These are phyloP conservation scores for Hystrix brachyura DNA, from an alignment of 2,113 vertebrate genomes.

Conservation along the genomic window DNA sequence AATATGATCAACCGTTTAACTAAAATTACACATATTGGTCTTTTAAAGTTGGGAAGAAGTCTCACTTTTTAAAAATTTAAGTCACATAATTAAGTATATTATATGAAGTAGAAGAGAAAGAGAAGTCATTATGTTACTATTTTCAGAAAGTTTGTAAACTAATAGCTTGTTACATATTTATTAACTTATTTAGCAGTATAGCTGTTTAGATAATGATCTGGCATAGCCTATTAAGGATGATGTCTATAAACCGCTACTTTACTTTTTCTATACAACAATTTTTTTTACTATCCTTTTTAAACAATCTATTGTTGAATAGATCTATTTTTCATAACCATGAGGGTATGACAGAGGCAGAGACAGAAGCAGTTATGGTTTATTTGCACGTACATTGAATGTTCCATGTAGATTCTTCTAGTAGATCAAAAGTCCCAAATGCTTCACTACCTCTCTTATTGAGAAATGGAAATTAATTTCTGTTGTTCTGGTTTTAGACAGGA, in stretches of 20 bases:
- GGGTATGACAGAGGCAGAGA: not conserved
- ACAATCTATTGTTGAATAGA: not conserved
- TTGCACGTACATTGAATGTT: not conserved
- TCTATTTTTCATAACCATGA: not conserved
- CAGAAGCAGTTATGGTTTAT: not conserved
- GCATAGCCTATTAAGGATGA: not conserved
- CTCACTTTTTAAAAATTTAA: not conserved
- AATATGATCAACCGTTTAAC: not conserved
- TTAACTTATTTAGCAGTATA: not conserved
- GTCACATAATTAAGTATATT: not conserved
- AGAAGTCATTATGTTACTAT: not conserved
- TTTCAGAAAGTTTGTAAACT: not conserved
- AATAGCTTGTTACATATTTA: not conserved
- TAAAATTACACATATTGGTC: slow-evolving; percentile 55
- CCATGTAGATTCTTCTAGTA: not conserved
- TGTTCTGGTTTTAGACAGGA: not conserved
- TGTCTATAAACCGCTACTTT: not conserved
- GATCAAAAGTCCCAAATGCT: not conserved
- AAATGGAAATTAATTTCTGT: not conserved
- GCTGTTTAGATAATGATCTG: not conserved
- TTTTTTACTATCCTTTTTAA: not conserved
- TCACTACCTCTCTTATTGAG: not conserved
- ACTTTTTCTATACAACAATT: not conserved
- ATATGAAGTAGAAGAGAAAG: not conserved
- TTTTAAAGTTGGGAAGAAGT: not conserved